phyloP scores from a whole-genome alignment of 2,797 vertebrate species.

The Syngnathus acus region DNA sequence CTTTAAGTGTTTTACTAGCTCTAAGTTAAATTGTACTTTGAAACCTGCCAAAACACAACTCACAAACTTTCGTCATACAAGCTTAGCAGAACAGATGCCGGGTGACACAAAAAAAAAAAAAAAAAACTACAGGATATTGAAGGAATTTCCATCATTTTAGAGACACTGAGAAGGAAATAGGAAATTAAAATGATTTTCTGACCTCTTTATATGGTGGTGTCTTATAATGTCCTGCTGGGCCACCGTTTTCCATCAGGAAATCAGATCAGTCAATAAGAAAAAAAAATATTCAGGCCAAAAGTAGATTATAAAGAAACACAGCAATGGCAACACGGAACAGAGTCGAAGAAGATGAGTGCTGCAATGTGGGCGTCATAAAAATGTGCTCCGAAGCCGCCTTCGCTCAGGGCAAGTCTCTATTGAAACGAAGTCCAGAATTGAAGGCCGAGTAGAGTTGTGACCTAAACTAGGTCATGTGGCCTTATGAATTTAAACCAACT shows the following conservation, averaged over 20 bases:
- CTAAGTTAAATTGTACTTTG: constrained; percentile 28
- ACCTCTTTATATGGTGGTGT: constrained; percentile 44
- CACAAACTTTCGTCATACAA: background rate
- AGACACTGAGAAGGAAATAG: background rate
- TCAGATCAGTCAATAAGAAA: background rate
- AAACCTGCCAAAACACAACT: constrained; percentile 50
- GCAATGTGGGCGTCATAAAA: too few relatives aligned
- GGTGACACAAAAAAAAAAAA: background rate
- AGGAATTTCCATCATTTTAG: constrained; percentile 14
- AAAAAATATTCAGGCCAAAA: background rate
- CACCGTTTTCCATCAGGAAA: constrained; percentile 40
- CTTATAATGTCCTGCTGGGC: constrained; percentile 59
- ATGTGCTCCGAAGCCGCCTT: too few relatives aligned
- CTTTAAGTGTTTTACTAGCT: constrained; percentile 48
- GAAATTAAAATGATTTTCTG: constrained; percentile 21
- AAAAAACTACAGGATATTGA: background rate
- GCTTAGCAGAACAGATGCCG: background rate
- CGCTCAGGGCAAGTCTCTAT: too few relatives aligned
- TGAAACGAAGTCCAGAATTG: too few relatives aligned
- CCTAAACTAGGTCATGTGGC: too few relatives aligned
- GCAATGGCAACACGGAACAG: too few relatives aligned
- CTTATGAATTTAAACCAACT: too few relatives aligned
- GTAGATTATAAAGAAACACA: too few relatives aligned
- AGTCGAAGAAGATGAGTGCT: background rate
- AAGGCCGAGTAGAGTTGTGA: too few relatives aligned